phyloP scores from a whole-genome alignment of 2,888 invertebrate genomes.

The Lithophane leautieri region DNA sequence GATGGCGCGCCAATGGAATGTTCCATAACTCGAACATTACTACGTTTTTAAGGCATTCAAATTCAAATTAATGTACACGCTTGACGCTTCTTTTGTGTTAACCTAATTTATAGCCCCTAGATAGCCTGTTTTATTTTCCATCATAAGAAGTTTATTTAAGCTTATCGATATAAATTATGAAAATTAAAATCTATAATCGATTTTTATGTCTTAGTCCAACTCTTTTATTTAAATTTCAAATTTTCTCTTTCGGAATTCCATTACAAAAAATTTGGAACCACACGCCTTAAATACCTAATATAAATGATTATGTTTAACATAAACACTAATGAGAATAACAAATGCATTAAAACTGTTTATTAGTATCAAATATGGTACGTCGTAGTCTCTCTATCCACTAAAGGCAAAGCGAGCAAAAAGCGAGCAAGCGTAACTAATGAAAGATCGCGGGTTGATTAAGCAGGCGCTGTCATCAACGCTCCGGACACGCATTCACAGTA shows the following conservation, averaged over 20 bases:
- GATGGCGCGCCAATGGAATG: constrained; percentile 74
- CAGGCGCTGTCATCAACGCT: constrained; percentile 82
- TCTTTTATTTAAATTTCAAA: constrained; percentile 23
- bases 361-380: constrained; percentile 57
- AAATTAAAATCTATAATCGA: constrained; percentile 46
- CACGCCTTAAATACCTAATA: constrained; percentile 9
- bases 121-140: constrained; percentile 56
- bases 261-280: background rate
- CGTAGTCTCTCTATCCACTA: constrained; percentile 65
- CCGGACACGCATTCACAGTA: constrained; percentile 70
- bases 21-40: constrained; percentile 66
- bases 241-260: constrained; percentile 32
- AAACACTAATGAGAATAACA: constrained; percentile 26
- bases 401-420: constrained; percentile 75
- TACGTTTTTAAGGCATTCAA: constrained; percentile 60
- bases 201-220: constrained; percentile 32
- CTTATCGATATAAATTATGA: constrained; percentile 53
- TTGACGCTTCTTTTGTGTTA: constrained; percentile 63
- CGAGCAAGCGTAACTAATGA: constrained; percentile 84
- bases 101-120: constrained; percentile 55
- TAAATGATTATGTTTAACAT: constrained; percentile 13
- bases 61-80: constrained; percentile 62
- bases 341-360: constrained; percentile 25
- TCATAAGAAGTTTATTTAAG: constrained; percentile 24
- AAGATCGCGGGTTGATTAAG: constrained; percentile 85